phyloP scores from a whole-genome alignment of 2,113 vertebrate species.

The Alces alces region DNA sequence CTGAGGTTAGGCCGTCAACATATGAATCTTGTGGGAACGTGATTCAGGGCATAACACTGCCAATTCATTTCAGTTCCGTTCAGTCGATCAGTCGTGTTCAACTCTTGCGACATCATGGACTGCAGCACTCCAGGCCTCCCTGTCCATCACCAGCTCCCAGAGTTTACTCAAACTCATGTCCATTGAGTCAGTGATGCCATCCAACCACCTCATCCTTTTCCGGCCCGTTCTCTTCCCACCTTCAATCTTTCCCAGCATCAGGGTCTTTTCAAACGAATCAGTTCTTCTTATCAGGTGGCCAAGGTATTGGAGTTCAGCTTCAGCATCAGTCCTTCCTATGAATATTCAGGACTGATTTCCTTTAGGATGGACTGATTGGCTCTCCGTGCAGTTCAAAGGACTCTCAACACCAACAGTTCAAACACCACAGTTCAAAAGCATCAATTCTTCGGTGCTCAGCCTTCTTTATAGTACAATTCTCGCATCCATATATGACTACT shows the following conservation, averaged over 20 bases:
- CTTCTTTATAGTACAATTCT: not conserved
- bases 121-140: not conserved
- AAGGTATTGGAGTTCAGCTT: not conserved
- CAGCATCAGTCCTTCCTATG: not conserved
- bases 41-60: not conserved
- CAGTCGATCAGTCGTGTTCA: not conserved
- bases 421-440: not conserved
- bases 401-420: not conserved
- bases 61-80: not conserved
- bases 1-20: not conserved
- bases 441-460: not conserved
- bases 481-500: not conserved
- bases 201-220: not conserved
- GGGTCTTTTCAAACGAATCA: not conserved
- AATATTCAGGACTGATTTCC: not conserved
- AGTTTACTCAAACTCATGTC: not conserved
- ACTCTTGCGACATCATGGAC: not conserved
- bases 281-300: not conserved
- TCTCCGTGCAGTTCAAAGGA: not conserved
- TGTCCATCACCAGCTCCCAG: not conserved
- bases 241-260: not conserved
- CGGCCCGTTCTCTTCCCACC: not conserved
- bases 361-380: not conserved
- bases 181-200: not conserved
- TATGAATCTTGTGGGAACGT: not conserved